A percentile compares a stretch with the other conserved stretches of the same genome.
Conservation (phyloP, 2,888 invertebrate genomes). For the Sacculina carcini region DNA sequence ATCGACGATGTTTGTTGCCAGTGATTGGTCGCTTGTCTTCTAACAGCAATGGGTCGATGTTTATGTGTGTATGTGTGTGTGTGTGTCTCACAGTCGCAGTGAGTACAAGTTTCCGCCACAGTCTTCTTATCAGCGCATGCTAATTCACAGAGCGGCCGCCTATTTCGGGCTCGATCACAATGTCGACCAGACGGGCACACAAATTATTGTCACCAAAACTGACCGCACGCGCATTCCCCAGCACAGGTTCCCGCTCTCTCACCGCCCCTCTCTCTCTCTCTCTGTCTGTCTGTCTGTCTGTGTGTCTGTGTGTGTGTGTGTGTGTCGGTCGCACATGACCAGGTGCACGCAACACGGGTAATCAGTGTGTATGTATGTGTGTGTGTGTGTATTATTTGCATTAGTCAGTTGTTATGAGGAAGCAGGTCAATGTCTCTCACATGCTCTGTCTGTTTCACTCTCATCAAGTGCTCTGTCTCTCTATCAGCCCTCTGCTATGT, state of each 20-base stretch:
- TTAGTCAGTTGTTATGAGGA: too few relatives aligned
- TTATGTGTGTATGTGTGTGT: conserved; percentile 2
- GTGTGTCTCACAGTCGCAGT: conserved; percentile 20
- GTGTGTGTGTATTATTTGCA: not conserved
- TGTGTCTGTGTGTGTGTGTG: too few relatives aligned
- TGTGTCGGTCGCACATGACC: not conserved
- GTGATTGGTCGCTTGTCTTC: not conserved
- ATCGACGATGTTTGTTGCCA: not conserved
- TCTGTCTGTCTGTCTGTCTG: conserved; percentile 1
- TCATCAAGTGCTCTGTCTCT: too few relatives aligned
- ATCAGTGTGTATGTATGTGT: not conserved
- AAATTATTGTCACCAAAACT: conserved; percentile 51
- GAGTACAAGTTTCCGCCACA: conserved; percentile 67
- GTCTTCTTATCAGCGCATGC: conserved; percentile 86
- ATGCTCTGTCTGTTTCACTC: too few relatives aligned
- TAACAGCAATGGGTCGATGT: not conserved
- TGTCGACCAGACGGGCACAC: conserved; percentile 53
- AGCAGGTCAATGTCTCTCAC: too few relatives aligned
- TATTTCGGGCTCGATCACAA: conserved; percentile 86
- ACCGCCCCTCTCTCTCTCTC: conserved; percentile 1
- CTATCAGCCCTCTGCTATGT: too few relatives aligned
- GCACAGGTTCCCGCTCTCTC: conserved; percentile 8
- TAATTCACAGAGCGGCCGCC: conserved; percentile 77
- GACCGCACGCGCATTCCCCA: conserved; percentile 27
- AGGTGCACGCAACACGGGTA: not conserved